A percentile compares a stretch with the other conserved stretches of the same genome.
These are phyloP conservation scores for Hoplodrina ambigua DNA, from an alignment of 2,888 invertebrate species.

Conservation along the genomic window DNA sequence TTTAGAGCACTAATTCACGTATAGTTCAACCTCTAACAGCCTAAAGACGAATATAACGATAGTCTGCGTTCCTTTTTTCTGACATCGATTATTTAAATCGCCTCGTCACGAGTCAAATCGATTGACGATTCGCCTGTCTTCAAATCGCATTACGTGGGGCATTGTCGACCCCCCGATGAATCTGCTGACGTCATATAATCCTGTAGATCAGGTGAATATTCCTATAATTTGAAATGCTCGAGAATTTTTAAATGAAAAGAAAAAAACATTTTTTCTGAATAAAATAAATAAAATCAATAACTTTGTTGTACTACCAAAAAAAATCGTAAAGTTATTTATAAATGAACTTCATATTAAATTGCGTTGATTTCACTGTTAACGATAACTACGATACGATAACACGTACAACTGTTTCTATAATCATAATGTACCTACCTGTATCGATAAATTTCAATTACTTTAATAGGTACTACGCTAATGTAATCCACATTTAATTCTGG, in stretches of 20 bases:
- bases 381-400: background rate
- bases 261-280: too few relatives aligned
- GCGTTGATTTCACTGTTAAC: conserved; percentile 1
- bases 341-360: conserved; percentile 6
- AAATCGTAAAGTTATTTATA: too few relatives aligned
- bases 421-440: background rate
- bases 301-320: too few relatives aligned
- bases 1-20: too few relatives aligned
- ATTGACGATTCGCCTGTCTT: conserved; percentile 54
- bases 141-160: conserved; percentile 54
- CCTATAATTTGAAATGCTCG: background rate
- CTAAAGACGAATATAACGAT: conserved; percentile 20
- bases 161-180: conserved; percentile 34
- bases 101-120: conserved; percentile 60
- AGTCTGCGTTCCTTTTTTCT: conserved; percentile 17
- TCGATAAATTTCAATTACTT: conserved; percentile 16
- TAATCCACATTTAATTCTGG: conserved; percentile 37
- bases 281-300: too few relatives aligned
- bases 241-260: too few relatives aligned
- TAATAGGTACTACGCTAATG: conserved; percentile 19
- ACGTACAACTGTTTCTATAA: too few relatives aligned
- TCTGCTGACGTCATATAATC: conserved; percentile 54
- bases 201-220: conserved; percentile 25
- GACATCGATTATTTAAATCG: conserved; percentile 50
- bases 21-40: background rate